Base-by-base conservation (phyloP, 2,113 vertebrate species). In the Coryphaenoides rupestris region DNA sequence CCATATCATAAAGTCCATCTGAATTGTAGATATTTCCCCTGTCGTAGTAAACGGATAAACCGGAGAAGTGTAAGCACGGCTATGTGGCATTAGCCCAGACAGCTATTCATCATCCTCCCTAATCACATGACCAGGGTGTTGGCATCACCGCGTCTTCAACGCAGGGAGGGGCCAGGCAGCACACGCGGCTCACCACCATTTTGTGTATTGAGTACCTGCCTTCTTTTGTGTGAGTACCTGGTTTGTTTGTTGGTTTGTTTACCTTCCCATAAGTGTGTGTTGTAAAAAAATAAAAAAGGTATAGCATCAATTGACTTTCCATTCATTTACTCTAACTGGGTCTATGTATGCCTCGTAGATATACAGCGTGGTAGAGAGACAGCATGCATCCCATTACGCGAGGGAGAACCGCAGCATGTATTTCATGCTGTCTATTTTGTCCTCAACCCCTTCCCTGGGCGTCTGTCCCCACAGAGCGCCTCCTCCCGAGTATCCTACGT, bases 391-490 rank as follows among this genome's bases (percentile, higher is more conserved):
- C 33, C 33, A 3, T 50, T 2, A 19, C 56, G 65, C 62, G 57
- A 47, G 74, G 69, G 69, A 71, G 19, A 70, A 68, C 74, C 53
- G 73, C 73, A 79, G 68, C 68, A 76, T 33, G 33, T 72, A 83
- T 87, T 87, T 85, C 72, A 84, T 85, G 80, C 86, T 54, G 67
- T 83, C 82, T 79, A 64, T 83, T 83, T 85, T 81, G 69, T 73
- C 81, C 69, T 69, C 49, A 69, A 65, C 71, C 68, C 74, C 45
- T 74, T 75, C 33, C 22, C 74, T 90, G 91, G 92, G 93, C 91
- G 87, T 89, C 90, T 40, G 93, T 94, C 93, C 92, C 93, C 92
- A 92, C 93, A 94, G 93, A 94, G 33, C 33, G 9, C 9, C 33
- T 10, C 33, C 33, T 91, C 89, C 88, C 86, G 83, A 84, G 90